A percentile compares a stretch with the other conserved stretches of the same genome.
Conservation (phyloP, 2,797 vertebrate species). For the Megaceryle alcyon region DNA sequence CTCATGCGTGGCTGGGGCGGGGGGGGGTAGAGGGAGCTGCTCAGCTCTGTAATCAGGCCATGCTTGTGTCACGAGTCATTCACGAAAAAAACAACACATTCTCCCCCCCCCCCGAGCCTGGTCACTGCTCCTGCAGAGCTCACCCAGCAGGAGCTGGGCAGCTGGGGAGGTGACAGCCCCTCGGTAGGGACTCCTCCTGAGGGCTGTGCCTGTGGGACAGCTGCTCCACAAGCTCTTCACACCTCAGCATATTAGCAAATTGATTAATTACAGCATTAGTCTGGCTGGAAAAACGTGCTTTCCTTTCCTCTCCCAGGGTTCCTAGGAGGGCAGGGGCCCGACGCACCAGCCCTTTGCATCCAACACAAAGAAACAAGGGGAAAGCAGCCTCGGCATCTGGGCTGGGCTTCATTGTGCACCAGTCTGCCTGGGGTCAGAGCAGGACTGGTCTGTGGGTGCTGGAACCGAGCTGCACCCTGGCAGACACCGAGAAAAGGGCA, state of each 20-base stretch:
- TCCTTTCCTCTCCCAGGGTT: neutral
- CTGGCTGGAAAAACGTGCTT: neutral
- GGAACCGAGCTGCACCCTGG: neutral
- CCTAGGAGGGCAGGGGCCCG: neutral
- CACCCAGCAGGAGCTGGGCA: conserved; percentile 9
- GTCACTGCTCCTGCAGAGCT: neutral
- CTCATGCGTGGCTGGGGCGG: conserved; percentile 22
- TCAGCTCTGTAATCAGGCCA: neutral
- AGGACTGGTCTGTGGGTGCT: neutral
- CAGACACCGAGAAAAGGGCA: neutral
- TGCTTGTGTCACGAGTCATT: neutral
- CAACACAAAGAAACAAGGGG: accelerated
- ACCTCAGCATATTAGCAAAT: conserved; percentile 20
- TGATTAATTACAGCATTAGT: neutral
- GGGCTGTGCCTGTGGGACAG: neutral
- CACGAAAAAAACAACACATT: conserved; percentile 8
- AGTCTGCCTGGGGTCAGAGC: neutral
- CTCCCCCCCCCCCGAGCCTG: neutral
- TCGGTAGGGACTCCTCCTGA: neutral
- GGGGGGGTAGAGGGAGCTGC: neutral
- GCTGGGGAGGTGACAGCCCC: neutral
- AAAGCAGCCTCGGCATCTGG: neutral
- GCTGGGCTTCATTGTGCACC: neutral
- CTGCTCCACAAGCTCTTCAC: conserved; percentile 11
- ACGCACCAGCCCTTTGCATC: neutral